Evolutionary conservation across 2,797 vertebrate species (phyloP).

Genomic region (Diceros bicornis): DNA sequence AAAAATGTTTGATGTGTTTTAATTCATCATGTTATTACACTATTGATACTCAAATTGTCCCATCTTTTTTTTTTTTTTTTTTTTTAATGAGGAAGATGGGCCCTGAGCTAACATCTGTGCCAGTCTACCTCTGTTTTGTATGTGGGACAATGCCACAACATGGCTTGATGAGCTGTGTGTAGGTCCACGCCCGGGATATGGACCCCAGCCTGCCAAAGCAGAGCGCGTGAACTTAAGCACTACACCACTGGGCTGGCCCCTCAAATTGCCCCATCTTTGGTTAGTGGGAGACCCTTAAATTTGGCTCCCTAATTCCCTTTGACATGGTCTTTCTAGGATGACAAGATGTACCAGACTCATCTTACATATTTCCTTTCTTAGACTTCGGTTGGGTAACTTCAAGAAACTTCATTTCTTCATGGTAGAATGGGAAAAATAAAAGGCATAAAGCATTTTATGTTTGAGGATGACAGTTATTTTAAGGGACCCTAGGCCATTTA

Average conservation of each 20-base stretch:
- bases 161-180: too few species aligned
- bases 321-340: neutral
- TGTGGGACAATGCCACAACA: too few species aligned
- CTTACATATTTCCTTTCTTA: neutral
- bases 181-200: too few species aligned
- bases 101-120: too few species aligned
- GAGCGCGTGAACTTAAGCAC: too few species aligned
- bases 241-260: too few species aligned
- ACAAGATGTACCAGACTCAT: neutral
- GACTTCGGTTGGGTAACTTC: neutral
- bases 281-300: neutral
- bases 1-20: neutral
- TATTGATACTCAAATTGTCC: neutral
- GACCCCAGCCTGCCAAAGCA: too few species aligned
- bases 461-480: constrained; percentile 2
- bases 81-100: too few species aligned
- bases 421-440: neutral
- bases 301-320: neutral
- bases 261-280: neutral
- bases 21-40: neutral
- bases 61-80: neutral
- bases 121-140: too few species aligned
- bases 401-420: neutral
- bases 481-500: neutral
- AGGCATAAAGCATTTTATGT: neutral